These are phyloP conservation scores for Labrus mixtus DNA, from an alignment of 2,113 vertebrate genomes.

Conservation along the genomic window DNA sequence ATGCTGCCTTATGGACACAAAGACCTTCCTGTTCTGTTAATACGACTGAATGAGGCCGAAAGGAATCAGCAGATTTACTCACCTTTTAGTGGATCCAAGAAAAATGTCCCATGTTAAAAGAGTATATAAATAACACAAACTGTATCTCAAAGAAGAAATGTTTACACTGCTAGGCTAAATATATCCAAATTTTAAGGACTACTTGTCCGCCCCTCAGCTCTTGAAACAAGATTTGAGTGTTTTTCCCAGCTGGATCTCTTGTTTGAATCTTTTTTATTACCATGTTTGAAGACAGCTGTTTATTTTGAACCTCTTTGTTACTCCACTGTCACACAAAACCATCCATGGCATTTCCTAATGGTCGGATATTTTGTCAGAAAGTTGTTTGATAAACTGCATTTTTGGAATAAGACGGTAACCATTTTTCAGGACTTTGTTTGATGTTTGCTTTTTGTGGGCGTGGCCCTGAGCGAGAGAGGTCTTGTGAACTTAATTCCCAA, in stretches of 20 bases:
- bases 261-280: conserved; percentile 13
- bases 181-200: not conserved
- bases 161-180: not conserved
- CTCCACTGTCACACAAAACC: not conserved
- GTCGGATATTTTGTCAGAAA: not conserved
- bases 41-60: not conserved
- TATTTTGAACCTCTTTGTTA: not conserved
- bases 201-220: not conserved
- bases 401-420: not conserved
- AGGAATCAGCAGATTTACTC: not conserved
- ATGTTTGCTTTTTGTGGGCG: conserved; percentile 7
- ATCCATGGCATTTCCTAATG: not conserved
- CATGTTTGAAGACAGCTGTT: not conserved
- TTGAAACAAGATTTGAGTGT: not conserved
- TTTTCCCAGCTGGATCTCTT: conserved; percentile 4
- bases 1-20: not conserved
- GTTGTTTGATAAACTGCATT: not conserved
- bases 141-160: not conserved
- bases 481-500: conserved; percentile 54
- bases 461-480: not conserved
- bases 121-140: too few relatives aligned
- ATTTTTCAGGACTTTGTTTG: not conserved
- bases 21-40: conserved; percentile 1
- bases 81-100: not conserved
- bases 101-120: too few relatives aligned